These are phyloP conservation scores for Carcinoscorpius rotundicauda DNA, from an alignment of 1,140 invertebrate genomes.

Conservation along the genomic window DNA sequence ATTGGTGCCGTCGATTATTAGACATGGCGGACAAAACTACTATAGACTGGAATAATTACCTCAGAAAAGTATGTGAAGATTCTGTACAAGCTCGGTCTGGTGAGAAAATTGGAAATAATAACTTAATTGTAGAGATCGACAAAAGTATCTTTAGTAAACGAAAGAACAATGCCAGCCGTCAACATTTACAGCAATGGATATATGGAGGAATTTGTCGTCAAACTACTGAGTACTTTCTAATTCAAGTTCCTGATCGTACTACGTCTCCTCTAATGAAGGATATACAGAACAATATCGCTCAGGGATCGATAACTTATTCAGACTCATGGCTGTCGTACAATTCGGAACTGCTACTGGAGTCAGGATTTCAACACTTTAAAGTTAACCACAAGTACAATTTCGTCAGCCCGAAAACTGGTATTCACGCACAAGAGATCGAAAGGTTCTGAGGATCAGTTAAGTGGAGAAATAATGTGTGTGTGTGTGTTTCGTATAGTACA, in stretches of 20 bases:
- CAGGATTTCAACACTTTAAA: slow-evolving; percentile 9
- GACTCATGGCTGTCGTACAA: slow-evolving; percentile 1
- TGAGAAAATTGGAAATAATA: slow-evolving; percentile 9
- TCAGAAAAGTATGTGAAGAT: slow-evolving; percentile 6
- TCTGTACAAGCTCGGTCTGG: not conserved
- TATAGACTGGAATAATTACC: slow-evolving; percentile 10
- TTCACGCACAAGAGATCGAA: slow-evolving; percentile 8
- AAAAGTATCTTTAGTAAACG: slow-evolving; percentile 9
- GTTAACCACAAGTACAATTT: slow-evolving; percentile 15
- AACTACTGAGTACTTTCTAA: slow-evolving; percentile 6
- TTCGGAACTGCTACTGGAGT: slow-evolving; percentile 1
- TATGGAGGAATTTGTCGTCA: slow-evolving; percentile 6
- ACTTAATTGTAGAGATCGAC: slow-evolving; percentile 8
- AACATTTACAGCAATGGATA: slow-evolving; percentile 5
- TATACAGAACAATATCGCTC: slow-evolving; percentile 6
- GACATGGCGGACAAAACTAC: not conserved
- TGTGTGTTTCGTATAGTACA: no score
- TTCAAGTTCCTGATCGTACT: slow-evolving; percentile 4
- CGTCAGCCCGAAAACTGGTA: slow-evolving; percentile 12
- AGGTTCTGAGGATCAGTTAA: slow-evolving; percentile 3
- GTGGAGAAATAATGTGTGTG: slow-evolving; percentile 9
- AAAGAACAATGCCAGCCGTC: slow-evolving; percentile 6
- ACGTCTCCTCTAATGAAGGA: not conserved
- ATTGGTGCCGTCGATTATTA: slow-evolving; percentile 4
- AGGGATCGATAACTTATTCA: slow-evolving; percentile 1